Conservation (phyloP, 2,888 invertebrate genomes). For the Sinotaia quadrata region DNA sequence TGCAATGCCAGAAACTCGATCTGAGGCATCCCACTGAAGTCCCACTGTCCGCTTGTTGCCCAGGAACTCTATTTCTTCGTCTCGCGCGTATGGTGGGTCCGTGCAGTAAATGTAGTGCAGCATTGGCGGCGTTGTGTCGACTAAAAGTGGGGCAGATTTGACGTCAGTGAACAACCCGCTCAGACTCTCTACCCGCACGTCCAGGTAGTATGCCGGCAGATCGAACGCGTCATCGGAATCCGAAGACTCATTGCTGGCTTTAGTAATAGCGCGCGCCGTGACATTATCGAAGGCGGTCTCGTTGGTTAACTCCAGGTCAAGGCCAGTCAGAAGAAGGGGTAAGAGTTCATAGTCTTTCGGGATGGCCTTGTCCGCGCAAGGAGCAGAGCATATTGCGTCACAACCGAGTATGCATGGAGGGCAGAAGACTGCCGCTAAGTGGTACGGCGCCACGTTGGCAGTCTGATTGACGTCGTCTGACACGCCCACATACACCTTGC, state of each 20-base stretch:
- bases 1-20: neutral
- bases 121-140: neutral
- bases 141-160: neutral
- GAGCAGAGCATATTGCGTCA: slow-evolving; percentile 15
- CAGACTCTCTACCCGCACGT: neutral
- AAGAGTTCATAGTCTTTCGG: neutral
- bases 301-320: neutral
- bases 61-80: neutral
- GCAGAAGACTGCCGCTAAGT: slow-evolving; percentile 17
- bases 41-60: neutral
- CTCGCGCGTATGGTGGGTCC: neutral
- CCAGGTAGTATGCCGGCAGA: slow-evolving; percentile 2
- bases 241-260: no score
- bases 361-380: slow-evolving; percentile 2
- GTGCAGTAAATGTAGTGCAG: neutral
- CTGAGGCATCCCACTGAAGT: neutral
- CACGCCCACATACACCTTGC: slow-evolving; percentile 32
- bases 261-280: no score
- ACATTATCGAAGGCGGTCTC: neutral
- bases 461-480: slow-evolving; percentile 12
- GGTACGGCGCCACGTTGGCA: slow-evolving; percentile 14
- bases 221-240: neutral
- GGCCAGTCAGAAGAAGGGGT: neutral
- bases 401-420: slow-evolving; percentile 25
- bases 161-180: neutral